Evolutionary conservation across 1,140 invertebrate species (phyloP).

Genomic region (Popillia japonica): DNA sequence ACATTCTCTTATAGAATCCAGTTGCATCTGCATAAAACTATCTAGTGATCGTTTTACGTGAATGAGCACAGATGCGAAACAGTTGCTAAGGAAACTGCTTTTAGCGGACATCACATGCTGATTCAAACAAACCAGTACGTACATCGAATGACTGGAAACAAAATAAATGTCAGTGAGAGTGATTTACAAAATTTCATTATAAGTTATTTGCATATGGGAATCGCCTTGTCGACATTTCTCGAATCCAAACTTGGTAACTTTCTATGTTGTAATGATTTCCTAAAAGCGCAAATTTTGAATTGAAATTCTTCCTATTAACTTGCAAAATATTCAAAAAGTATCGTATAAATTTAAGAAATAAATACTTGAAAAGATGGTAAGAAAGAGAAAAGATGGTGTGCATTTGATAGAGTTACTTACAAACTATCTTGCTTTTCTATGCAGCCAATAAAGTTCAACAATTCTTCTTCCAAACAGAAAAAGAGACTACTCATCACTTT

Average conservation of each 20-base stretch:
- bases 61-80: slow-evolving; percentile 86
- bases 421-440: slow-evolving; percentile 89
- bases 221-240: too few species aligned
- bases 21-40: slow-evolving; percentile 88
- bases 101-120: slow-evolving; percentile 91
- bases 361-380: too few species aligned
- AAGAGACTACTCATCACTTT: slow-evolving; percentile 90
- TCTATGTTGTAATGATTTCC: too few species aligned
- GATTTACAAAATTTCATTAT: neutral
- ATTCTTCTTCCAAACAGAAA: slow-evolving; percentile 83
- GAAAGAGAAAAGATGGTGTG: too few species aligned
- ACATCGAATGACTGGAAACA: slow-evolving; percentile 85
- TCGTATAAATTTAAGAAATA: too few species aligned
- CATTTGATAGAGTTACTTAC: slow-evolving; percentile 62
- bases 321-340: too few species aligned
- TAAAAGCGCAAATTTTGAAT: too few species aligned
- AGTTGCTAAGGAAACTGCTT: slow-evolving; percentile 90
- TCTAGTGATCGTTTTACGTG: slow-evolving; percentile 96
- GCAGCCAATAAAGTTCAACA: slow-evolving; percentile 84
- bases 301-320: too few species aligned
- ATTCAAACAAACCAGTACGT: slow-evolving; percentile 86
- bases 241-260: too few species aligned
- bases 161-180: slow-evolving; percentile 31
- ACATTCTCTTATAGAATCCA: slow-evolving; percentile 83
- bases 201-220: too few species aligned